phyloP scores from a whole-genome alignment of 2,797 vertebrate species.

The Fringilla coelebs region DNA sequence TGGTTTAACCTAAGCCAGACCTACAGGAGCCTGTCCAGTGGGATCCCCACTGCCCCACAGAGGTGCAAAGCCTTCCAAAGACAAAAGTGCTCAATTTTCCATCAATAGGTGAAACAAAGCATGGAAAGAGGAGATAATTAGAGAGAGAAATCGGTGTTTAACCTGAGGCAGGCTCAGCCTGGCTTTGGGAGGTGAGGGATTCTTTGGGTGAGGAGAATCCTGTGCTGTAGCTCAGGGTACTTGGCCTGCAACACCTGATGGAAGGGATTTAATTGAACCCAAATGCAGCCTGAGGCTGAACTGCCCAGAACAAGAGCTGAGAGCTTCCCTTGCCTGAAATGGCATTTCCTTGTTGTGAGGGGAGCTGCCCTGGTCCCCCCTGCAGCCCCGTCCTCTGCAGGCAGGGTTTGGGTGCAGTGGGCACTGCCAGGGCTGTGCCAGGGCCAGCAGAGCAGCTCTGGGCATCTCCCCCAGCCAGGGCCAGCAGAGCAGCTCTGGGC shows the following conservation, averaged over 20 bases:
- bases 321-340: neutral
- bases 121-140: neutral
- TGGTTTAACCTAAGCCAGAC: neutral
- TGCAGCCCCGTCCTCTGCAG: neutral
- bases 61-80: neutral
- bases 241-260: accelerated
- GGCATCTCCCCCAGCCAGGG: accelerated
- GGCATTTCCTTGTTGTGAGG: accelerated
- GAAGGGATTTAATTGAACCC: neutral
- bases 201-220: neutral
- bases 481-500: too few relatives aligned
- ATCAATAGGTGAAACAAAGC: neutral
- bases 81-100: neutral
- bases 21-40: neutral
- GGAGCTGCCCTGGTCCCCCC: neutral
- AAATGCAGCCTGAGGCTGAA: neutral
- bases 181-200: accelerated
- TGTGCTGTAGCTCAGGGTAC: neutral
- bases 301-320: accelerated
- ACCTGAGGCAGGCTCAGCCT: neutral
- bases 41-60: neutral
- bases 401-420: accelerated
- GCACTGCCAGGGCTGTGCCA: accelerated
- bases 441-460: neutral
- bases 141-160: accelerated